These are phyloP conservation scores for Drosophila repleta DNA, from an alignment of 1,140 invertebrate species.

Conservation along the genomic window DNA sequence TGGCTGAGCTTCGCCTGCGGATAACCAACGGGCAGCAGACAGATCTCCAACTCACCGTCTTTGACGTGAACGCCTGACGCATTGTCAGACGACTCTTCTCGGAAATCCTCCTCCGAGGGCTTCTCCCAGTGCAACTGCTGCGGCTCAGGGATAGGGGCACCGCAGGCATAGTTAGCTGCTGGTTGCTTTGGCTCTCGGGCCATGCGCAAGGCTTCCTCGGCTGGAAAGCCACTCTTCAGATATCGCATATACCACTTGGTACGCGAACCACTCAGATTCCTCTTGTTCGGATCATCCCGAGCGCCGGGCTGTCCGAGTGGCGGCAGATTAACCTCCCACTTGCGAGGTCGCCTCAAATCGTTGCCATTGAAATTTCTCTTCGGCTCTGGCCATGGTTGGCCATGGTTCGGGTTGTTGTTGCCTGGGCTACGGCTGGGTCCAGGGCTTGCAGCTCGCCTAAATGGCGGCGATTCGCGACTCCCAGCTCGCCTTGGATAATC, in stretches of 20 bases:
- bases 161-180: background rate
- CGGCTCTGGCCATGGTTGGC: background rate
- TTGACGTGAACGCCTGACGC: no score
- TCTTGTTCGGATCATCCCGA: background rate
- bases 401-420: background rate
- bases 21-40: slow-evolving; percentile 10
- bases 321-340: background rate
- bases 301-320: slow-evolving; percentile 3
- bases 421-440: background rate
- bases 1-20: slow-evolving; percentile 6
- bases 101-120: background rate
- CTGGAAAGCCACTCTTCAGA: background rate
- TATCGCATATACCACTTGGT: slow-evolving; percentile 32
- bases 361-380: background rate
- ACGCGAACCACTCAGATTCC: slow-evolving; percentile 9
- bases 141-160: background rate
- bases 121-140: background rate
- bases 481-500: background rate
- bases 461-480: background rate
- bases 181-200: slow-evolving; percentile 20
- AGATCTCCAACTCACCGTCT: background rate
- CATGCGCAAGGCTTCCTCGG: slow-evolving; percentile 17
- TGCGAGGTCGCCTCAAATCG: background rate
- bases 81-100: background rate
- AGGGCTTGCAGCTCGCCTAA: background rate